A percentile compares a stretch with the other conserved stretches of the same genome.
These are phyloP conservation scores for Lasiurus borealis DNA, from an alignment of 2,113 vertebrate genomes.

Conservation along the genomic window DNA sequence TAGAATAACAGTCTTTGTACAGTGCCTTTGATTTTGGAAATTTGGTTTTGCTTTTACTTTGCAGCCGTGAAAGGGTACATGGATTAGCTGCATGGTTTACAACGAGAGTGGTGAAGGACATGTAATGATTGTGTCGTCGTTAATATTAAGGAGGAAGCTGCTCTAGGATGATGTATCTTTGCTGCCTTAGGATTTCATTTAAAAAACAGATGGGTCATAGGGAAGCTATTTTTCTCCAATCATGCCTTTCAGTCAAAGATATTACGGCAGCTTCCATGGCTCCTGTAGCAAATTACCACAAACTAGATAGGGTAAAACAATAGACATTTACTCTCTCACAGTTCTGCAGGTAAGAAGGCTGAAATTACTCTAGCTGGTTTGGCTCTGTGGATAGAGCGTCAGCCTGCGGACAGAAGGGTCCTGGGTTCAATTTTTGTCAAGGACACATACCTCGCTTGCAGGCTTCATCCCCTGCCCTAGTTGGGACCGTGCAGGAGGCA, in stretches of 20 bases:
- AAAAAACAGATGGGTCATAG: neutral
- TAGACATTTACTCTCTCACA: neutral
- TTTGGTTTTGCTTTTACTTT: neutral
- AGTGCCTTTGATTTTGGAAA: neutral
- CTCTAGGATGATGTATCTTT: rapidly evolving
- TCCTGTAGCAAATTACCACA: neutral
- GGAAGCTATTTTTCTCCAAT: conserved; percentile 12
- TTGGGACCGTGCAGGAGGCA: no score
- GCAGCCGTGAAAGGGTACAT: neutral
- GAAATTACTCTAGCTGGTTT: neutral
- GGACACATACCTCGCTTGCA: no score
- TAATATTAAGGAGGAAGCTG: neutral
- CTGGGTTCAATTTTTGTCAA: no score
- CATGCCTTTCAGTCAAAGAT: neutral
- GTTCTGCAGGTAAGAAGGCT: neutral
- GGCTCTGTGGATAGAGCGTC: no score
- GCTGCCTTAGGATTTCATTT: neutral
- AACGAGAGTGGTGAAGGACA: neutral
- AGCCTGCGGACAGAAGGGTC: no score
- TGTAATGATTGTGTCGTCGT: neutral
- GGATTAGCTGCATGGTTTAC: neutral
- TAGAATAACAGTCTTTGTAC: neutral
- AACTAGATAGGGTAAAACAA: neutral
- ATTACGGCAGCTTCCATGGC: neutral
- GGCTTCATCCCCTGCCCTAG: no score